These are phyloP conservation scores for Pseudomyrmex concolor DNA, from an alignment of 1,140 invertebrate species.

Conservation along the genomic window DNA sequence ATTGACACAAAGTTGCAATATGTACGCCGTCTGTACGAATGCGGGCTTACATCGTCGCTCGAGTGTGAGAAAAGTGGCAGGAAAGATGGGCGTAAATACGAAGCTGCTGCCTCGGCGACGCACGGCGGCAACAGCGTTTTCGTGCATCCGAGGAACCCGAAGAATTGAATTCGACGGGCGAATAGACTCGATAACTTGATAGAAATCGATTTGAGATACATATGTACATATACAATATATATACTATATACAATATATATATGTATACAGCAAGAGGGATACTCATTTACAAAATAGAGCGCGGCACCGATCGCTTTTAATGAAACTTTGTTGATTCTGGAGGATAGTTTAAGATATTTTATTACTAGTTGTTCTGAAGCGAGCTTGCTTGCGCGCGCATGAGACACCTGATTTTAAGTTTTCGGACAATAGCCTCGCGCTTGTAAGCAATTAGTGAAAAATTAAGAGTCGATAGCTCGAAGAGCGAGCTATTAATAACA, in stretches of 20 bases:
- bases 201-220: slow-evolving; percentile 67
- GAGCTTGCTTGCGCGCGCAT: slow-evolving; percentile 18
- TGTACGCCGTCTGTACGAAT: slow-evolving; percentile 14
- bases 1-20: slow-evolving; percentile 24
- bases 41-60: slow-evolving; percentile 24
- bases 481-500: slow-evolving; percentile 38
- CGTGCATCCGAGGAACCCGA: slow-evolving; percentile 25
- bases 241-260: no score
- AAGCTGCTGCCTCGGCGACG: slow-evolving; percentile 10
- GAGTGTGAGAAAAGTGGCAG: slow-evolving; percentile 12
- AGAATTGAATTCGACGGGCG: slow-evolving; percentile 61
- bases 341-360: slow-evolving; percentile 57
- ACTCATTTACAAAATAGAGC: slow-evolving; percentile 56
- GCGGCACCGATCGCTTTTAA: slow-evolving; percentile 61
- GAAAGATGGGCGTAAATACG: slow-evolving; percentile 42
- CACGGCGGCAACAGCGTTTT: neutral
- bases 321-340: slow-evolving; percentile 71
- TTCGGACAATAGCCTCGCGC: slow-evolving; percentile 36
- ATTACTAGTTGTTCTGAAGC: slow-evolving; percentile 53
- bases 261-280: slow-evolving; percentile 24
- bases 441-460: slow-evolving; percentile 32
- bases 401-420: slow-evolving; percentile 60
- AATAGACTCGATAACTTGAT: slow-evolving; percentile 62
- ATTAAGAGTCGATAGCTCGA: slow-evolving; percentile 43
- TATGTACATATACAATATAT: neutral